phyloP scores from a whole-genome alignment of 2,888 invertebrate species.

The Eupithecia pulchellata region DNA sequence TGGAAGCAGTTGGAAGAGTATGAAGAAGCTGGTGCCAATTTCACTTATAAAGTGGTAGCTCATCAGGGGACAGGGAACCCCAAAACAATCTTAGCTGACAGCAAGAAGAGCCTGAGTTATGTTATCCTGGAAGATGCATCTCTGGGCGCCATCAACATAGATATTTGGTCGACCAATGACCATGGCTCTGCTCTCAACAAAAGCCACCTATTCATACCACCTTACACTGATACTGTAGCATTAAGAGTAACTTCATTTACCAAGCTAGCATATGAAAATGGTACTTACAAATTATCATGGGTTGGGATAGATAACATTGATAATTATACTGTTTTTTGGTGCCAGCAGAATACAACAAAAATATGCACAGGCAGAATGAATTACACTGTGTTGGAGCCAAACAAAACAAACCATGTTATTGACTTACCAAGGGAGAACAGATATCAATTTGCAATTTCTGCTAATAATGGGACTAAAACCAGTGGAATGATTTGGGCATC shows the following conservation, averaged over 20 bases:
- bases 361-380: conserved; percentile 84
- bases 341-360: conserved; percentile 77
- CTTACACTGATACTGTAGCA: conserved; percentile 71
- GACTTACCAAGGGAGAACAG: conserved; percentile 85
- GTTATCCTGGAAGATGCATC: conserved; percentile 85
- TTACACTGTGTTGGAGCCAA: conserved; percentile 69
- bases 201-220: conserved; percentile 87
- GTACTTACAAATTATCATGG: conserved; percentile 91
- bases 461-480: conserved; percentile 88
- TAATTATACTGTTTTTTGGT: conserved; percentile 94
- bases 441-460: conserved; percentile 93
- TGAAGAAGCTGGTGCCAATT: conserved; percentile 90
- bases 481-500: conserved; percentile 95
- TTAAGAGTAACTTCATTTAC: conserved; percentile 86
- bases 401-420: conserved; percentile 83
- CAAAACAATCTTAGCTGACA: conserved; percentile 71
- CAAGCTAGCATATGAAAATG: conserved; percentile 90
- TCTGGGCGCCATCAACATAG: conserved; percentile 74
- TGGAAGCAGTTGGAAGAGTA: conserved; percentile 90
- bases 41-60: conserved; percentile 87
- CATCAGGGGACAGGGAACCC: conserved; percentile 62
- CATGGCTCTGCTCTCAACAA: conserved; percentile 85
- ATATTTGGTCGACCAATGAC: conserved; percentile 86
- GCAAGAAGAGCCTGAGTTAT: conserved; percentile 85
- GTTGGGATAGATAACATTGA: conserved; percentile 83